A percentile compares a stretch with the other conserved stretches of the same genome.
Conservation (phyloP, 92 coral and sea anemone species). For the Phenganax marumi region DNA sequence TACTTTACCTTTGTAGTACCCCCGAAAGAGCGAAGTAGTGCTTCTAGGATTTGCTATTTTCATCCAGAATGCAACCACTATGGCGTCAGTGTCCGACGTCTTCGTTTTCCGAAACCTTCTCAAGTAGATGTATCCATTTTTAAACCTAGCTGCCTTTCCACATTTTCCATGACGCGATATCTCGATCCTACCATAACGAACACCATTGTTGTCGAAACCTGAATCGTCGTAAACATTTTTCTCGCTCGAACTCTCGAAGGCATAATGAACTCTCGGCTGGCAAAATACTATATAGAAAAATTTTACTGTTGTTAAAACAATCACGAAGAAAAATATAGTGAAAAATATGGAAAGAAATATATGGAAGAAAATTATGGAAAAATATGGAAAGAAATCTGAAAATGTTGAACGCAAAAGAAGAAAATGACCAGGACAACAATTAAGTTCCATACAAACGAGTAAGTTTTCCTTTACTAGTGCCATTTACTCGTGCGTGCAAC, state of each 20-base stretch:
- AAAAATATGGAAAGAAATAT: no score
- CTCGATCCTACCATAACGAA: background rate
- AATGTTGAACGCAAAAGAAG: no score
- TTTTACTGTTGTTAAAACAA: background rate
- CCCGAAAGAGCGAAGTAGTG: conserved; percentile 8
- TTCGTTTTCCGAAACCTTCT: conserved; percentile 10
- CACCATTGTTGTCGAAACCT: conserved; percentile 38
- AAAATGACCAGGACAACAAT: no score
- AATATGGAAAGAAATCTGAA: no score
- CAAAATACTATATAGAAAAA: conserved; percentile 6
- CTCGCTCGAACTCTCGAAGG: conserved; percentile 10
- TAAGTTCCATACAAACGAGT: no score
- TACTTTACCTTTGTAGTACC: conserved; percentile 13
- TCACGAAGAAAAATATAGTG: no score
- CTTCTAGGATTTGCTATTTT: conserved; percentile 19
- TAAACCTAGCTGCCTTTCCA: conserved; percentile 34
- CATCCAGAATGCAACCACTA: conserved; percentile 30
- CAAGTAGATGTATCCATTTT: conserved; percentile 5
- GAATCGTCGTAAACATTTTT: conserved; percentile 20
- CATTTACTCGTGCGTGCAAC: no score
- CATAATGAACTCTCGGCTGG: conserved; percentile 35
- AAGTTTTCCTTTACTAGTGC: no score
- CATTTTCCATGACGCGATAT: conserved; percentile 23
- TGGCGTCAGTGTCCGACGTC: conserved; percentile 17
- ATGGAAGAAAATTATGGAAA: no score